Conservation (phyloP, 2,113 vertebrate species). For the Nesoenas mayeri region DNA sequence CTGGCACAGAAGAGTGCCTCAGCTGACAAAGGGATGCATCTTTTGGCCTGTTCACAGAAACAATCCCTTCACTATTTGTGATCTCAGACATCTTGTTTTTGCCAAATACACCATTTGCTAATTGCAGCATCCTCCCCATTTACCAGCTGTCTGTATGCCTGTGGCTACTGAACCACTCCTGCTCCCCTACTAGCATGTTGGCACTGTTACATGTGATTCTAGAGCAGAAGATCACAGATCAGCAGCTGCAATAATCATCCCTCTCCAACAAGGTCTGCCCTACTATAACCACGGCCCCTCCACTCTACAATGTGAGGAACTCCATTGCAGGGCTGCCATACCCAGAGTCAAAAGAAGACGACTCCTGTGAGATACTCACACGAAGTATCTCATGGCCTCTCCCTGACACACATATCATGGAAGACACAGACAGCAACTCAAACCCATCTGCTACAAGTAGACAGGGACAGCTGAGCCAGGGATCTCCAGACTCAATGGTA, state of each 20-base stretch:
- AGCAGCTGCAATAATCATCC: not conserved
- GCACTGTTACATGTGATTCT: not conserved
- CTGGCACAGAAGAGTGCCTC: not conserved
- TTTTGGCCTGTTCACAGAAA: not conserved
- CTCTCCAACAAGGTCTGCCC: not conserved
- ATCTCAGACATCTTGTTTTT: not conserved
- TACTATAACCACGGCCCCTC: not conserved
- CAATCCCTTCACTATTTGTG: not conserved
- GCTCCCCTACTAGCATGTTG: not conserved
- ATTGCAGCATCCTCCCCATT: not conserved
- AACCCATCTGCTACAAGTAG: not conserved
- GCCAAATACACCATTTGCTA: not conserved
- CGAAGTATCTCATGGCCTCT: fast-evolving
- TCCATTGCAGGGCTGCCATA: not conserved
- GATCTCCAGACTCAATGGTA: fast-evolving
- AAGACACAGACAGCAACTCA: not conserved
- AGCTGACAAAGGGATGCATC: not conserved
- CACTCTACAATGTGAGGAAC: not conserved
- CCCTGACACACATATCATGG: fast-evolving
- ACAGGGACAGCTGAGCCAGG: not conserved
- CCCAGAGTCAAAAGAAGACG: not conserved
- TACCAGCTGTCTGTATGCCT: not conserved
- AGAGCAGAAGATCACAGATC: not conserved
- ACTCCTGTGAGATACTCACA: not conserved
- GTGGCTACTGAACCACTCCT: not conserved